Evolutionary conservation across 2,888 invertebrate genomes (phyloP).

Genomic region (Ormyrus pomaceus): DNA sequence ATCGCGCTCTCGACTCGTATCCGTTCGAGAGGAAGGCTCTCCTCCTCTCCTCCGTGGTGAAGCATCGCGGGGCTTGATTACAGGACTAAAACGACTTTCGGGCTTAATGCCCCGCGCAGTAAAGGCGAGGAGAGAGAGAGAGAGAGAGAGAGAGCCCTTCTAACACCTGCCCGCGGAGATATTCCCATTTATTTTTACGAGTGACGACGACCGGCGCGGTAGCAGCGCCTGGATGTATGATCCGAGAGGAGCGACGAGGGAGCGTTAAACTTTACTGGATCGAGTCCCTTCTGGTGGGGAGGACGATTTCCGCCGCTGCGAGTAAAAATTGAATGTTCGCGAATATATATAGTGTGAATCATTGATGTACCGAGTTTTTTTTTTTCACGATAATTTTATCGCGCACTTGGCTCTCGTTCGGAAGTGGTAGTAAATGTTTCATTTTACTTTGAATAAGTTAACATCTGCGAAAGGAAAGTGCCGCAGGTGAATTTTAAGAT

Average conservation of each 20-base stretch:
- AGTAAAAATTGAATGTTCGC: neutral
- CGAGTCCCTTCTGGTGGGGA: neutral
- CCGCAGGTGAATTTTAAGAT: too few relatives aligned
- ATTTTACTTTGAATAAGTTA: too few relatives aligned
- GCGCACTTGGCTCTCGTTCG: too few relatives aligned
- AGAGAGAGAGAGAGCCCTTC: neutral
- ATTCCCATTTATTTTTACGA: slow-evolving; percentile 13
- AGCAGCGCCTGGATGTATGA: too few relatives aligned
- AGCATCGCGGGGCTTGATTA: slow-evolving; percentile 14
- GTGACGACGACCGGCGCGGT: neutral
- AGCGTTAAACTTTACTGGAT: neutral
- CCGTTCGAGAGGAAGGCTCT: neutral
- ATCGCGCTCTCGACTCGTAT: neutral
- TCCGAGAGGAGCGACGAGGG: neutral
- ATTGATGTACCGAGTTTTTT: too few relatives aligned
- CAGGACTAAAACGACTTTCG: slow-evolving; percentile 9
- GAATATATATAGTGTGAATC: too few relatives aligned
- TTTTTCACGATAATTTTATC: too few relatives aligned
- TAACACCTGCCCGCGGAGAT: neutral
- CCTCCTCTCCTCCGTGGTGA: neutral
- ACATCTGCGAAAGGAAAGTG: too few relatives aligned
- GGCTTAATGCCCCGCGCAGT: neutral
- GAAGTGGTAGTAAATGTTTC: too few relatives aligned
- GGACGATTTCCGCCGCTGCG: neutral
- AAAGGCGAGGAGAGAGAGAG: slow-evolving; percentile 6